Percentiles rank a stretch among this genome's conserved stretches.
Evolutionary conservation across 2,888 invertebrate species (phyloP).

Genomic region (Lutraria lutraria): DNA sequence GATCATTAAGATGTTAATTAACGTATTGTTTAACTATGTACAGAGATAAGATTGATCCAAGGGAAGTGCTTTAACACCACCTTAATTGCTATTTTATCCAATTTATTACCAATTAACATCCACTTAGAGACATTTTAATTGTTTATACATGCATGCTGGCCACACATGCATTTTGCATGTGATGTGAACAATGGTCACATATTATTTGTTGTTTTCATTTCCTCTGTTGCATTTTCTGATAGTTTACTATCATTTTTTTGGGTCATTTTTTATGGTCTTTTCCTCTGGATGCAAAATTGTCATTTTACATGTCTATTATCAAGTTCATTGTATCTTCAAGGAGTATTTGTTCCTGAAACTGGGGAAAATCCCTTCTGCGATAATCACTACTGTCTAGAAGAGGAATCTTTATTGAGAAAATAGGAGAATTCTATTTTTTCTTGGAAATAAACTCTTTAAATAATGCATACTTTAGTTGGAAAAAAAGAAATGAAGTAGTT

Average conservation of each 20-base stretch:
- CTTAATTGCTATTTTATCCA: constrained; percentile 26
- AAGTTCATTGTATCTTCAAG: constrained; percentile 2
- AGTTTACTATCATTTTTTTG: neutral
- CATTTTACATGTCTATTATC: neutral
- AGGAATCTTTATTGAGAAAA: constrained; percentile 9
- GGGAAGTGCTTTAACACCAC: neutral
- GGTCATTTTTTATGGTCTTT: neutral
- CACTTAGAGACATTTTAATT: constrained; percentile 23
- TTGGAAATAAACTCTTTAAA: neutral
- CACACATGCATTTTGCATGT: constrained; percentile 4
- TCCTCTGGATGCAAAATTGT: neutral
- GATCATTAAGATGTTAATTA: constrained; percentile 17
- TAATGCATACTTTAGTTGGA: neutral
- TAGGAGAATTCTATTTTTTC: constrained; percentile 13
- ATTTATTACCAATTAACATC: constrained; percentile 17
- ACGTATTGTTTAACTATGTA: neutral
- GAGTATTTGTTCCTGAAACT: constrained; percentile 10
- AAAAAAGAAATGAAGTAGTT: neutral
- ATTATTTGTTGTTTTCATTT: constrained; percentile 5
- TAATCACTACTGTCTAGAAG: constrained; percentile 6
- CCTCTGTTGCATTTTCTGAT: neutral
- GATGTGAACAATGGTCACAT: neutral
- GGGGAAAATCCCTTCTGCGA: neutral
- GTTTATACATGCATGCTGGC: constrained; percentile 6
- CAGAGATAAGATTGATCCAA: constrained; percentile 1